A percentile compares a stretch with the other conserved stretches of the same genome.
Conservation (phyloP, 92 coral and sea anemone species). For the Montipora capitata region DNA sequence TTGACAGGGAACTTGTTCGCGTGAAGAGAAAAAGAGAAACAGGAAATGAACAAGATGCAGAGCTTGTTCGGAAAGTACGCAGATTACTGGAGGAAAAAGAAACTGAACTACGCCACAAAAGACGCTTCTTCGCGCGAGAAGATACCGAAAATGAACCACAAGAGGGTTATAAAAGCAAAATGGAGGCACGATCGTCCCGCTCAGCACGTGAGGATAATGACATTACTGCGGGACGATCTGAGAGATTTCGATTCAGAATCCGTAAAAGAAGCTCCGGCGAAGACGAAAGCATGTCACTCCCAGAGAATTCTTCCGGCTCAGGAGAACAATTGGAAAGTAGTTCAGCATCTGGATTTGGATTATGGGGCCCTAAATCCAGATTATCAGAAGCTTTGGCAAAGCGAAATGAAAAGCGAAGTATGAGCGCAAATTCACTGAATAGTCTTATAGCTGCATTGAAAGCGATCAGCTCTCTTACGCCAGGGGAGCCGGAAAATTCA, state of each 20-base stretch:
- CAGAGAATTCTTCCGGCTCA: slow-evolving; percentile 34
- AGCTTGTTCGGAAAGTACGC: slow-evolving; percentile 11
- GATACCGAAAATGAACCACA: not conserved
- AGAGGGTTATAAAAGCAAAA: slow-evolving; percentile 61
- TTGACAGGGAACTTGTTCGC: slow-evolving; percentile 73
- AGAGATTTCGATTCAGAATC: slow-evolving; percentile 63
- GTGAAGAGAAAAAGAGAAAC: slow-evolving; percentile 77
- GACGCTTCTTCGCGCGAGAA: slow-evolving; percentile 66
- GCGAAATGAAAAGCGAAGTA: slow-evolving; percentile 63
- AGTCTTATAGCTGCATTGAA: slow-evolving; percentile 78
- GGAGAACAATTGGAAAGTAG: slow-evolving; percentile 36
- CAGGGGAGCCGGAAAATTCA: slow-evolving; percentile 22
- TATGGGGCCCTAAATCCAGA: slow-evolving; percentile 1
- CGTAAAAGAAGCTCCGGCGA: slow-evolving; percentile 30
- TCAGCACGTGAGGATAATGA: slow-evolving; percentile 88
- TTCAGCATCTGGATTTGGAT: slow-evolving; percentile 36
- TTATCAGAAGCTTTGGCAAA: not conserved
- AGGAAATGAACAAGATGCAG: slow-evolving; percentile 40
- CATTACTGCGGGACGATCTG: slow-evolving; percentile 80
- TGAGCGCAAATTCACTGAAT: slow-evolving; percentile 53
- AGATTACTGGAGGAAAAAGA: slow-evolving; percentile 62
- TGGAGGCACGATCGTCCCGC: slow-evolving; percentile 92
- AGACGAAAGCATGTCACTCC: not conserved
- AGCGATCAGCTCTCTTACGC: slow-evolving; percentile 57
- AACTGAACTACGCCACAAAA: slow-evolving; percentile 38